A percentile compares a stretch with the other conserved stretches of the same genome.
phyloP scores from a whole-genome alignment of 2,113 vertebrate species.

The Cairina moschata region DNA sequence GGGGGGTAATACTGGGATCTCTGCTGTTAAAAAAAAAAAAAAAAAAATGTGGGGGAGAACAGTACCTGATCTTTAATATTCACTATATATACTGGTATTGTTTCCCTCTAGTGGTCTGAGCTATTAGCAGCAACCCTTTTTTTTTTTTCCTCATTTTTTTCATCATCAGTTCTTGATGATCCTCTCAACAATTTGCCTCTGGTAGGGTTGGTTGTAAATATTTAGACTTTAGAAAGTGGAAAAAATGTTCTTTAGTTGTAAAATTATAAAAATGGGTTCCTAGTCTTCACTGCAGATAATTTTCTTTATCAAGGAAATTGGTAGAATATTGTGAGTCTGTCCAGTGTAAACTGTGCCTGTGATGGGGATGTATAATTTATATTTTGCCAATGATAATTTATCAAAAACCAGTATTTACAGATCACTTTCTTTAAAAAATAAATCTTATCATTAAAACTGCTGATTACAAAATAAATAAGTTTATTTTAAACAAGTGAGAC shows the following conservation, averaged over 20 bases:
- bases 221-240: not conserved
- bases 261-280: not conserved
- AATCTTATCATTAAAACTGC: not conserved
- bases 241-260: not conserved
- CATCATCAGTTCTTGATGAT: not conserved
- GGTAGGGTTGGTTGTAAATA: not conserved
- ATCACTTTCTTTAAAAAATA: not conserved
- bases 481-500: not conserved
- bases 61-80: not conserved
- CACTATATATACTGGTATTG: not conserved
- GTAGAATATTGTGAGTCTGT: not conserved
- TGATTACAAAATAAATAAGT: not conserved
- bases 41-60: accelerated
- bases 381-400: not conserved
- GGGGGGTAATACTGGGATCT: not conserved
- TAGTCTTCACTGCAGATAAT: not conserved
- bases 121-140: not conserved
- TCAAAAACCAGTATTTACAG: not conserved
- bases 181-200: not conserved
- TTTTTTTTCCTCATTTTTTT: not conserved
- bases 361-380: not conserved
- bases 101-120: conserved; percentile 33
- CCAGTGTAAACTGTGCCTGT: not conserved
- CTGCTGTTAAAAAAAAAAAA: not conserved
- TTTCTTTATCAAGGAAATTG: not conserved